A percentile compares a stretch with the other conserved stretches of the same genome.
Evolutionary conservation across 2,113 vertebrate genomes (phyloP).

Genomic region (Apteryx owenii): DNA sequence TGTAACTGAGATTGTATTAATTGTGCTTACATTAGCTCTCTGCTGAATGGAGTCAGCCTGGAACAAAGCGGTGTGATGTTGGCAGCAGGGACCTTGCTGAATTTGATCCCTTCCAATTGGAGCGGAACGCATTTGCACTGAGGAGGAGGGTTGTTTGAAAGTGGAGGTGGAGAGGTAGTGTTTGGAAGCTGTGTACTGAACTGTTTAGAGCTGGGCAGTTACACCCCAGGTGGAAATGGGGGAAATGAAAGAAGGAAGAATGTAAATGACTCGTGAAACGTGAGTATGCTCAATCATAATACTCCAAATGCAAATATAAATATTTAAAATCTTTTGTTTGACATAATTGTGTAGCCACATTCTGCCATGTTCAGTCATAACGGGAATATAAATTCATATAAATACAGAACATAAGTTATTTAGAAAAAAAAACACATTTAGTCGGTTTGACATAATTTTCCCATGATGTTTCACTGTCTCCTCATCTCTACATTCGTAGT

Average conservation of each 20-base stretch:
- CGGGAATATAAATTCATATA: background rate
- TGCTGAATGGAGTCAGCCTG: background rate
- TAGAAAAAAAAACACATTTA: background rate
- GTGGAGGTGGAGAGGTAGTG: background rate
- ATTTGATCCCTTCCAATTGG: background rate
- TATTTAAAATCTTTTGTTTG: background rate
- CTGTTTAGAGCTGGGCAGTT: background rate
- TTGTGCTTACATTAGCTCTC: background rate
- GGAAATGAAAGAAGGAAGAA: background rate
- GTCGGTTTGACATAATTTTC: background rate
- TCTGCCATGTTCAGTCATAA: background rate
- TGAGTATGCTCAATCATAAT: background rate
- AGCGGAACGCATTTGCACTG: background rate
- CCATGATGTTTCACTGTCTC: background rate
- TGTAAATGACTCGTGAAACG: background rate
- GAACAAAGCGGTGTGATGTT: background rate
- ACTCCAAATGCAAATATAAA: background rate
- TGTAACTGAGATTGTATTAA: background rate
- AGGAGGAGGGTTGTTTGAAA: background rate
- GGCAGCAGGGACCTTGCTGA: background rate
- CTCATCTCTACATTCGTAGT: background rate
- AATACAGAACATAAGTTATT: background rate
- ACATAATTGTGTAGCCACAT: background rate
- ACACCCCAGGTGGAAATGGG: background rate
- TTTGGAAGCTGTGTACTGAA: background rate